Evolutionary conservation across 2,888 invertebrate species (phyloP).

Genomic region (Drosophila koepferae): DNA sequence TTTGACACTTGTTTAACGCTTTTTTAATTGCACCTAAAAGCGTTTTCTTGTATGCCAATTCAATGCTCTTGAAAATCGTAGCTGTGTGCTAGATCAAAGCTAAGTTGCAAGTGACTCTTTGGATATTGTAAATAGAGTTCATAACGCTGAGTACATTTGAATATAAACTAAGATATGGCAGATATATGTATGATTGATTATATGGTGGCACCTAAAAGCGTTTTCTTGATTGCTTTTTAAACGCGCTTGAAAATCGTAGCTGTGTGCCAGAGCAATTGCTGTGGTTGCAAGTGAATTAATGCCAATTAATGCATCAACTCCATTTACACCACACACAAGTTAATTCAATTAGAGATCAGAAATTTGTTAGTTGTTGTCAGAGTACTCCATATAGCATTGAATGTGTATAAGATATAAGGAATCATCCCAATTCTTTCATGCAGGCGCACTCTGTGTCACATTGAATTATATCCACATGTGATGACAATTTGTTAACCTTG

Average conservation of each 20-base stretch:
- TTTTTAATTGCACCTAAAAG: constrained; percentile 44
- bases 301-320: constrained; percentile 21
- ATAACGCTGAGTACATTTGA: constrained; percentile 49
- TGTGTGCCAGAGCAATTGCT: constrained; percentile 55
- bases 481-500: constrained; percentile 51
- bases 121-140: constrained; percentile 20
- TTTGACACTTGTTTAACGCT: not conserved
- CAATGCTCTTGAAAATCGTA: constrained; percentile 73
- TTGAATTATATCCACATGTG: constrained; percentile 51
- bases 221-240: constrained; percentile 63
- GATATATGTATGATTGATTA: not conserved
- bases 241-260: constrained; percentile 57
- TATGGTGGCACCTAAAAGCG: constrained; percentile 73
- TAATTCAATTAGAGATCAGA: not conserved
- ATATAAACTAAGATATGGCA: not conserved
- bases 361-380: constrained; percentile 14
- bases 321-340: constrained; percentile 48
- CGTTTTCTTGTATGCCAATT: constrained; percentile 65
- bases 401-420: not conserved
- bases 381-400: constrained; percentile 58
- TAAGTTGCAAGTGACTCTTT: constrained; percentile 62
- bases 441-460: constrained; percentile 74
- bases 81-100: constrained; percentile 65
- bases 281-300: constrained; percentile 43
- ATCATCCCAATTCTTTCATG: constrained; percentile 24